Percentiles rank a stretch among this genome's conserved stretches.
Conservation (phyloP, 1,140 invertebrate genomes). For the Drosophila sturtevanti region DNA sequence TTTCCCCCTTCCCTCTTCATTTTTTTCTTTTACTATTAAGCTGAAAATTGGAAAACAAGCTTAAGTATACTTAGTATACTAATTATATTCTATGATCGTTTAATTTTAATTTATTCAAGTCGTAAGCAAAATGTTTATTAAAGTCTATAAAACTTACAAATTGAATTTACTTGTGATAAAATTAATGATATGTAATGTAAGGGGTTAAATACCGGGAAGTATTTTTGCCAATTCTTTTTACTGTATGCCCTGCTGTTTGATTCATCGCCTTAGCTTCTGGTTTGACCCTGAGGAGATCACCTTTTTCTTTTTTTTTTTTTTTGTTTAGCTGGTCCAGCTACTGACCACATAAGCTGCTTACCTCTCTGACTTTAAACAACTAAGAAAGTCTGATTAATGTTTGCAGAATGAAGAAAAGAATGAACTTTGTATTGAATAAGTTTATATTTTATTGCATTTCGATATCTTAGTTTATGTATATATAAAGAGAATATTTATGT, state of each 20-base stretch:
- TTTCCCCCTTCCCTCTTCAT: not conserved
- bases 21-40: not conserved
- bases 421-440: conserved; percentile 47
- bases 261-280: conserved; percentile 53
- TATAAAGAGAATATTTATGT: conserved; percentile 56
- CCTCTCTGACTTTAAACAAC: not conserved
- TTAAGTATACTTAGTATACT: not conserved
- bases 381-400: conserved; percentile 56
- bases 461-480: conserved; percentile 67
- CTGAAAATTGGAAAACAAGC: not conserved
- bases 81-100: too few species aligned
- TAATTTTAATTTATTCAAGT: conserved; percentile 59
- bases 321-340: not conserved
- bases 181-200: not conserved
- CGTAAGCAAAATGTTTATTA: conserved; percentile 41
- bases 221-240: conserved; percentile 6
- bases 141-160: conserved; percentile 39
- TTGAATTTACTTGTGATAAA: not conserved
- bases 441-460: conserved; percentile 70
- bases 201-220: not conserved
- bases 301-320: too few species aligned
- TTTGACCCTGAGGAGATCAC: conserved; percentile 25
- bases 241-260: conserved; percentile 30
- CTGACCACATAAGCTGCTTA: conserved; percentile 37
- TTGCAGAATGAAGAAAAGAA: not conserved